phyloP scores from a whole-genome alignment of 2,888 invertebrate species.

The Mesorhabditis spiculigera region DNA sequence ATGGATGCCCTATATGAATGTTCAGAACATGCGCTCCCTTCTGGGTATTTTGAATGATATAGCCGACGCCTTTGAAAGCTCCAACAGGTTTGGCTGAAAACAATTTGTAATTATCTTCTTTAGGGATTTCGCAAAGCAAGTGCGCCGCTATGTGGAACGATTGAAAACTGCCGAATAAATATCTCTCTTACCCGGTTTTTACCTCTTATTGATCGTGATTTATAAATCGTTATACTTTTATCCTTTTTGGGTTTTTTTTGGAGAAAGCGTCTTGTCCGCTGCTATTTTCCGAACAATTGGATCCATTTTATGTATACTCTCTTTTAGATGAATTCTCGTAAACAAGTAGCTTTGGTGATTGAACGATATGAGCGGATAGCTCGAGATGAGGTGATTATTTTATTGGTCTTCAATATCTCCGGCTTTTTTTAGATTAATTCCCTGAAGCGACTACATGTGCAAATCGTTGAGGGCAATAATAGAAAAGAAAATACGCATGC shows the following conservation, averaged over 20 bases:
- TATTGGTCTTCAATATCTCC: background rate
- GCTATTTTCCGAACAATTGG: background rate
- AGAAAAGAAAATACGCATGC: background rate
- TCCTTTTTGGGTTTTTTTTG: background rate
- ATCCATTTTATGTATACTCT: no score
- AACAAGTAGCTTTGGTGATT: slow-evolving; percentile 8
- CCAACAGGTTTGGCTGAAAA: background rate
- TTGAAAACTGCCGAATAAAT: background rate
- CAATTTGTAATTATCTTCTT: background rate
- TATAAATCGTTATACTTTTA: no score
- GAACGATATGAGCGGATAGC: slow-evolving; percentile 29
- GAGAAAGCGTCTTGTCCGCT: background rate
- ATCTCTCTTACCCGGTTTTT: slow-evolving; percentile 9
- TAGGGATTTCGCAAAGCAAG: slow-evolving; percentile 4
- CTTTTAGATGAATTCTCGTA: background rate
- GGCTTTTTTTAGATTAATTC: background rate
- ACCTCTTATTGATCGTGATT: background rate
- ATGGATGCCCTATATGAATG: slow-evolving; percentile 2
- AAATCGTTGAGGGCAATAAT: background rate
- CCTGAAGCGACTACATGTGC: background rate
- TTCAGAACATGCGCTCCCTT: background rate
- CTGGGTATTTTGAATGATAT: background rate
- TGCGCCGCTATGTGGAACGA: background rate
- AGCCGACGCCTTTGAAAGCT: background rate
- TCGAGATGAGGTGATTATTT: slow-evolving; percentile 12